Conservation (phyloP, 1,140 invertebrate genomes). For the Schlechtendalia chinensis region DNA sequence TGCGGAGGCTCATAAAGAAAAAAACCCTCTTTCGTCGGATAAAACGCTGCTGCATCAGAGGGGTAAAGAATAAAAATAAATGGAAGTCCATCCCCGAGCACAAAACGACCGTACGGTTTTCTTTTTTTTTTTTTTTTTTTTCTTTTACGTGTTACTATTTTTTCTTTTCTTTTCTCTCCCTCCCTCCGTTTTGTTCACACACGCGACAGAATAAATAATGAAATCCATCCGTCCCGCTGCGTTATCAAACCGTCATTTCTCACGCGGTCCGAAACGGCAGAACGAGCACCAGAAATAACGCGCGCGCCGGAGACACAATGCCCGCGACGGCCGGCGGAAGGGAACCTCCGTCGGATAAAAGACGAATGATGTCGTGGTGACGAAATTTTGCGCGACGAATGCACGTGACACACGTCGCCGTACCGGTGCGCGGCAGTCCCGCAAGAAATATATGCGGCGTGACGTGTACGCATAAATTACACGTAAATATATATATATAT, state of each 20-base stretch:
- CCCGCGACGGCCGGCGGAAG: background rate
- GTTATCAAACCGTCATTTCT: slow-evolving; percentile 48
- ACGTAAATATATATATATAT: too few relatives aligned
- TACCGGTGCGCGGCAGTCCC: background rate
- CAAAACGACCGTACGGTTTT: slow-evolving; percentile 34
- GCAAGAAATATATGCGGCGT: background rate
- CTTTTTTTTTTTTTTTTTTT: slow-evolving; percentile 39
- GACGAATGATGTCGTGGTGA: slow-evolving; percentile 30
- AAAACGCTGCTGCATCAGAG: background rate
- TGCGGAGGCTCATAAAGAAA: background rate
- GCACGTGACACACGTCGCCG: background rate
- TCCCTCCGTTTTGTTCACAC: slow-evolving; percentile 17
- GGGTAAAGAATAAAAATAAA: slow-evolving; percentile 24
- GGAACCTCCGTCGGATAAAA: background rate
- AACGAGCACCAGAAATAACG: background rate
- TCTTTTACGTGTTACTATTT: too few relatives aligned
- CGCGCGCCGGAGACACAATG: background rate
- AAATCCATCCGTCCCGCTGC: slow-evolving; percentile 39
- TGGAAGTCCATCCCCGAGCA: slow-evolving; percentile 40
- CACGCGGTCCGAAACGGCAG: slow-evolving; percentile 15
- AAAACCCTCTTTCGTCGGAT: slow-evolving; percentile 26
- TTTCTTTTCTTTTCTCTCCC: too few relatives aligned
- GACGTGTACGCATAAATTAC: background rate
- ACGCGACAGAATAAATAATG: slow-evolving; percentile 48
- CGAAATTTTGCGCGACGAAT: background rate